A percentile compares a stretch with the other conserved stretches of the same genome.
Conservation (phyloP, 2,797 vertebrate genomes). For the Capromys pilorides region DNA sequence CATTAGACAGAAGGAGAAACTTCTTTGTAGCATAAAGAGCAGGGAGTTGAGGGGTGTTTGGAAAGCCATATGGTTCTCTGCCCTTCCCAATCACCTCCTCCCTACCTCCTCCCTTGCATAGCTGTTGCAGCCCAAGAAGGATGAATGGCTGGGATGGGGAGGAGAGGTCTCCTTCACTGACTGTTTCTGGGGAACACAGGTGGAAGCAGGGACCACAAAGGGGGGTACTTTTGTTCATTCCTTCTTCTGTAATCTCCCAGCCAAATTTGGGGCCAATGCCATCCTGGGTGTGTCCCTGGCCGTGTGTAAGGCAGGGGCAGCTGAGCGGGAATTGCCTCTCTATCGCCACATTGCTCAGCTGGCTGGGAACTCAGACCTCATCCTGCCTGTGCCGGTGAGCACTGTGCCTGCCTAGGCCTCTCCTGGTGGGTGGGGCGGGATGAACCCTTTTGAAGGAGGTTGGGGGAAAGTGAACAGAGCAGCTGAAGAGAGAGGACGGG, state of each 20-base stretch:
- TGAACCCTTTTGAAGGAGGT: background rate
- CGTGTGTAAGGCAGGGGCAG: conserved; percentile 94
- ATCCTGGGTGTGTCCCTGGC: conserved; percentile 95
- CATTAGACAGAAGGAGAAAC: conserved; percentile 38
- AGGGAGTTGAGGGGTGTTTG: conserved; percentile 4
- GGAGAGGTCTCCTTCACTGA: background rate
- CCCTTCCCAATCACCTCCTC: background rate
- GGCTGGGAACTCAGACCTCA: conserved; percentile 93
- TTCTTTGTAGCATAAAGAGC: background rate
- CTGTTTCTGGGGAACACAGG: background rate
- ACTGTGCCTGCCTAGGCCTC: background rate
- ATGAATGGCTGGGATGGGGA: background rate
- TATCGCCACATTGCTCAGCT: conserved; percentile 95
- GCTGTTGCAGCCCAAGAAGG: background rate
- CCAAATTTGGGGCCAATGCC: conserved; percentile 95
- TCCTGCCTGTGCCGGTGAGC: conserved; percentile 94
- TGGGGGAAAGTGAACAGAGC: background rate
- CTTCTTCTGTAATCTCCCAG: conserved; percentile 82
- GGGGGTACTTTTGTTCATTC: background rate
- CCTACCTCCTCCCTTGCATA: background rate
- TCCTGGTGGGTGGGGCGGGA: background rate
- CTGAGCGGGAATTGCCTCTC: conserved; percentile 92
- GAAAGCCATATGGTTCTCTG: background rate
- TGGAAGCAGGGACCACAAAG: background rate
- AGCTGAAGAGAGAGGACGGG: background rate